phyloP scores from a whole-genome alignment of 2,888 invertebrate genomes.

The Podotricha telesiphe region DNA sequence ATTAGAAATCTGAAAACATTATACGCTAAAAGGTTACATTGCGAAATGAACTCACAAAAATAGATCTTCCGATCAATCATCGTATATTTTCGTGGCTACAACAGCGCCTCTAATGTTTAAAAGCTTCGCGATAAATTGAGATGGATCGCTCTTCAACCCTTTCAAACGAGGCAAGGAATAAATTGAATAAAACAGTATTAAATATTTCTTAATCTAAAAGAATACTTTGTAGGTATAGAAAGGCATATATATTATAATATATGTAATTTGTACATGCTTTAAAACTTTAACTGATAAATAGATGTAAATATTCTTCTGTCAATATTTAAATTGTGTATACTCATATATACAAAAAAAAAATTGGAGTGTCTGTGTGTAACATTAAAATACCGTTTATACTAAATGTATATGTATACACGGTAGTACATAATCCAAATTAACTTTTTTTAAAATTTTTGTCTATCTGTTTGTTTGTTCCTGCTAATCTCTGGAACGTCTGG shows the following conservation, averaged over 20 bases:
- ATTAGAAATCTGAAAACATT: neutral
- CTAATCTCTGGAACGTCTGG: too few species aligned
- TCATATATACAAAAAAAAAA: too few species aligned
- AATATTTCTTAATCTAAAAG: neutral
- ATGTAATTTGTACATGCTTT: neutral
- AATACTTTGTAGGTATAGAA: neutral
- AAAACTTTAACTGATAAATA: too few species aligned
- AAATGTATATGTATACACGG: too few species aligned
- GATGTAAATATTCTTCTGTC: too few species aligned
- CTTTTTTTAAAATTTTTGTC: too few species aligned
- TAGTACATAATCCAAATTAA: too few species aligned
- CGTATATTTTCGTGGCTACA: constrained; percentile 20
- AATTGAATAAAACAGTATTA: neutral
- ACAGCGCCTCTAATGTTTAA: constrained; percentile 32
- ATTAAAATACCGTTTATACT: too few species aligned
- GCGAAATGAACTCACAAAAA: neutral
- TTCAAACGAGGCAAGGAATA: constrained; percentile 1
- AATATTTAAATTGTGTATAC: too few species aligned
- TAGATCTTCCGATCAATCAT: constrained; percentile 33
- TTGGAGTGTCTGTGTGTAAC: too few species aligned
- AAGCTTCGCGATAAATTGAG: constrained; percentile 38
- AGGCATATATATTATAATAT: neutral
- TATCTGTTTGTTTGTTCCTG: too few species aligned
- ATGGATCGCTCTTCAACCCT: constrained; percentile 36
- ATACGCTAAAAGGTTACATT: neutral